Evolutionary conservation across 2,888 invertebrate genomes (phyloP).

Genomic region (Ormyrus nitidulus): DNA sequence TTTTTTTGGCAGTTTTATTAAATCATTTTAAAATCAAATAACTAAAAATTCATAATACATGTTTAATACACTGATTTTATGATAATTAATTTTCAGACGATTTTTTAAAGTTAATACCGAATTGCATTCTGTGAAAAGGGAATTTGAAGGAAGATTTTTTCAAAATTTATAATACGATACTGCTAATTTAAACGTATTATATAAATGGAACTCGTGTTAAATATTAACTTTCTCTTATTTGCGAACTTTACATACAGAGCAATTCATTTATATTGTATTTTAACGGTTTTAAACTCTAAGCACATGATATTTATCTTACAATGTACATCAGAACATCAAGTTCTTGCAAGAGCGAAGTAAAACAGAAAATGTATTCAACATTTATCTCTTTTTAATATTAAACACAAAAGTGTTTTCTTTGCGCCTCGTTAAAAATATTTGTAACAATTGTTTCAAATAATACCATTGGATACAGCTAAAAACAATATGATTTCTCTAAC

Average conservation of each 20-base stretch:
- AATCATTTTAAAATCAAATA: constrained; percentile 13
- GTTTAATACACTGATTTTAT: constrained; percentile 15
- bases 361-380: constrained; percentile 32
- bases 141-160: background rate
- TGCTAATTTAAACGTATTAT: background rate
- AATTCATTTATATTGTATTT: constrained; percentile 21
- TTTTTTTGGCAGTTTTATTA: constrained; percentile 15
- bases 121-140: background rate
- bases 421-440: constrained; percentile 16
- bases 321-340: constrained; percentile 31
- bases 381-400: constrained; percentile 31
- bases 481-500: constrained; percentile 20
- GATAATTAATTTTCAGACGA: background rate
- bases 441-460: constrained; percentile 42
- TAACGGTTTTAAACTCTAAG: constrained; percentile 22
- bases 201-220: constrained; percentile 18
- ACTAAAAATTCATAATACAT: constrained; percentile 20
- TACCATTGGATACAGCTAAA: constrained; percentile 35
- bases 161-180: background rate
- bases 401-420: constrained; percentile 27
- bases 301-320: constrained; percentile 45
- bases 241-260: constrained; percentile 27
- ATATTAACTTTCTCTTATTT: constrained; percentile 16
- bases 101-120: no score
- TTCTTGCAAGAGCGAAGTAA: constrained; percentile 14